Conservation (phyloP, 2,797 vertebrate species). For the Galago senegalensis region DNA sequence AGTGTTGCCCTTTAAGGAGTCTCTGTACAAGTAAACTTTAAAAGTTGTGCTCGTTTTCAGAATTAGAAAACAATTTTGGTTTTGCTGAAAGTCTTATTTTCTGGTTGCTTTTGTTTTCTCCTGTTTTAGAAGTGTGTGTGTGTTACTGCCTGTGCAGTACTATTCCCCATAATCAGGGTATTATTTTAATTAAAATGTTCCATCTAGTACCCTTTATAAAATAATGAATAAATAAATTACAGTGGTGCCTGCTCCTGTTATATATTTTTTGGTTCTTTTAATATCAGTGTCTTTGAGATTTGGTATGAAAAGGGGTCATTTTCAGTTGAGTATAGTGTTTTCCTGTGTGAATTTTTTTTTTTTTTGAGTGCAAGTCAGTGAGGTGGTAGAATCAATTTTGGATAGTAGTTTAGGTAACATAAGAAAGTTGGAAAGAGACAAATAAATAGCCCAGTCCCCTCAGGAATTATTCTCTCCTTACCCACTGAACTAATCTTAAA, state of each 20-base stretch:
- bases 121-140: background rate
- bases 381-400: background rate
- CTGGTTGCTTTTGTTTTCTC: slow-evolving; percentile 45
- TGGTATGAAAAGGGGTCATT: background rate
- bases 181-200: slow-evolving; percentile 64
- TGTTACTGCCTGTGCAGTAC: background rate
- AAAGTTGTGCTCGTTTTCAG: slow-evolving; percentile 49
- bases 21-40: slow-evolving; percentile 38
- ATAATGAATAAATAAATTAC: slow-evolving; percentile 32
- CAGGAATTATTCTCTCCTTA: background rate
- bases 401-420: background rate
- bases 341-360: background rate
- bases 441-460: background rate
- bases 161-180: background rate
- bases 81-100: slow-evolving; percentile 36
- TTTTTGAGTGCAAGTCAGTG: background rate
- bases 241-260: background rate
- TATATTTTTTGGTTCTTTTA: slow-evolving; percentile 52
- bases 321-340: slow-evolving; percentile 14
- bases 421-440: slow-evolving; percentile 31
- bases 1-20: background rate
- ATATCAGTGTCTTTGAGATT: slow-evolving; percentile 32
- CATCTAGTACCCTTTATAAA: slow-evolving; percentile 37
- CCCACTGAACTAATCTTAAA: slow-evolving; percentile 19
- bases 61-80: slow-evolving; percentile 43